These are phyloP conservation scores for Crossocerus cetratus DNA, from an alignment of 2,888 invertebrate genomes.

Conservation along the genomic window DNA sequence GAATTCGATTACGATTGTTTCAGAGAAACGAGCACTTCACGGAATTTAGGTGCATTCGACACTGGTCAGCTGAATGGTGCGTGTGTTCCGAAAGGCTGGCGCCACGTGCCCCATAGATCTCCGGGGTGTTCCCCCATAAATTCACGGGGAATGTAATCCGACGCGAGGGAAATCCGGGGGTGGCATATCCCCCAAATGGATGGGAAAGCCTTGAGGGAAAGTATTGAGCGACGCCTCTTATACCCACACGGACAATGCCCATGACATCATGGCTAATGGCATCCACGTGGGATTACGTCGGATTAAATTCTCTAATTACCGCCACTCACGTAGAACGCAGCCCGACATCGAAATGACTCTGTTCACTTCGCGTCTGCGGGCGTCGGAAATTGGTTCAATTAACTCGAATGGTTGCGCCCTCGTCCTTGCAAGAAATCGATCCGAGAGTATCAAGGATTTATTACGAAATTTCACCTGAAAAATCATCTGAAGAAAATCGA, in stretches of 20 bases:
- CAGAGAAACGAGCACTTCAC: not conserved
- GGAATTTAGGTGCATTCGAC: not conserved
- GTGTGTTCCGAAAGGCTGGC: constrained; percentile 33
- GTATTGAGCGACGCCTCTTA: constrained; percentile 39
- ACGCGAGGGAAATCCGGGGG: constrained; percentile 27
- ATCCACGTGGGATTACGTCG: constrained; percentile 9
- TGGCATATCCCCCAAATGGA: constrained; percentile 23
- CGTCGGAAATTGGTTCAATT: too few species aligned
- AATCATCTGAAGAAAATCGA: too few species aligned
- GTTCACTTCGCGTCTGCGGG: too few species aligned
- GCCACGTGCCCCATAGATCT: constrained; percentile 12
- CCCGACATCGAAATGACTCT: not conserved
- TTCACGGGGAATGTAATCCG: constrained; percentile 34
- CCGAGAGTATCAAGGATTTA: too few species aligned
- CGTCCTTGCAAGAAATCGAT: too few species aligned
- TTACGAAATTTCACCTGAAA: too few species aligned
- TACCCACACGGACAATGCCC: constrained; percentile 1
- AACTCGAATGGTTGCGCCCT: too few species aligned
- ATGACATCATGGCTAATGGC: constrained; percentile 13
- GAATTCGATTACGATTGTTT: not conserved
- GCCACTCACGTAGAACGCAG: not conserved
- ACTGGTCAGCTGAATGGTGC: not conserved
- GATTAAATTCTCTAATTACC: constrained; percentile 24
- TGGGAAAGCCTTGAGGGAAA: constrained; percentile 27
- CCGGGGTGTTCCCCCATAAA: constrained; percentile 13